These are phyloP conservation scores for Athetis lepigone DNA, from an alignment of 2,888 invertebrate species.

Conservation along the genomic window DNA sequence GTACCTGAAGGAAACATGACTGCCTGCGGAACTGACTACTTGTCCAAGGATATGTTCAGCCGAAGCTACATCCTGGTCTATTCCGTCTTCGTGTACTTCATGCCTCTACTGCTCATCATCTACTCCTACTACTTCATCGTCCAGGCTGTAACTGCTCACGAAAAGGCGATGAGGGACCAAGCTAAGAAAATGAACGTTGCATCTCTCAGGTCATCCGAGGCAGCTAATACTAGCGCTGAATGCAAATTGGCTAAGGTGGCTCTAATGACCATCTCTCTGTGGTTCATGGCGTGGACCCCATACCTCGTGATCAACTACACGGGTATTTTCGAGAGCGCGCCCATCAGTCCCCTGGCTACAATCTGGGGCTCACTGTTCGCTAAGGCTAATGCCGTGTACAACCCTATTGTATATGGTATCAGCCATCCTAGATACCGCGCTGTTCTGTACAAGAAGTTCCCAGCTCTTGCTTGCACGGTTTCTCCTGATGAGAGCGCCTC, in stretches of 20 bases:
- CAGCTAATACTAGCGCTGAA: constrained; percentile 95
- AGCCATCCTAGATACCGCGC: constrained; percentile 95
- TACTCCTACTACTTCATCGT: constrained; percentile 97
- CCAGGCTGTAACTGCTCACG: constrained; percentile 95
- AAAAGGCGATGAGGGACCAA: constrained; percentile 96
- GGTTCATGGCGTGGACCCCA: constrained; percentile 98
- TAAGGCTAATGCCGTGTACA: constrained; percentile 97
- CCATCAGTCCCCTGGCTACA: constrained; percentile 94
- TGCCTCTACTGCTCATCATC: constrained; percentile 94
- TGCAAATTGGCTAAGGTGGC: constrained; percentile 97
- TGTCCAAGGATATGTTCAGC: constrained; percentile 94
- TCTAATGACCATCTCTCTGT: constrained; percentile 96
- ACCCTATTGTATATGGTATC: constrained; percentile 97
- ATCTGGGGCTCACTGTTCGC: constrained; percentile 98
- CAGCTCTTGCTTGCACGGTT: constrained; percentile 92
- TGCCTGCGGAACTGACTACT: constrained; percentile 97
- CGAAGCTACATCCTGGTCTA: constrained; percentile 95
- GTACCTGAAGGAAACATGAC: constrained; percentile 98
- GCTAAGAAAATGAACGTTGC: constrained; percentile 98
- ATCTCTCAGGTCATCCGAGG: constrained; percentile 95
- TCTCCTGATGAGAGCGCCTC: constrained; percentile 91
- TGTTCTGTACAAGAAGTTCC: constrained; percentile 94
- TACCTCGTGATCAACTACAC: constrained; percentile 95
- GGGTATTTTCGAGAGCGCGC: constrained; percentile 94
- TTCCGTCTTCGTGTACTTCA: constrained; percentile 94